Conservation (phyloP, 2,888 invertebrate genomes). For the Tholera decimalis region DNA sequence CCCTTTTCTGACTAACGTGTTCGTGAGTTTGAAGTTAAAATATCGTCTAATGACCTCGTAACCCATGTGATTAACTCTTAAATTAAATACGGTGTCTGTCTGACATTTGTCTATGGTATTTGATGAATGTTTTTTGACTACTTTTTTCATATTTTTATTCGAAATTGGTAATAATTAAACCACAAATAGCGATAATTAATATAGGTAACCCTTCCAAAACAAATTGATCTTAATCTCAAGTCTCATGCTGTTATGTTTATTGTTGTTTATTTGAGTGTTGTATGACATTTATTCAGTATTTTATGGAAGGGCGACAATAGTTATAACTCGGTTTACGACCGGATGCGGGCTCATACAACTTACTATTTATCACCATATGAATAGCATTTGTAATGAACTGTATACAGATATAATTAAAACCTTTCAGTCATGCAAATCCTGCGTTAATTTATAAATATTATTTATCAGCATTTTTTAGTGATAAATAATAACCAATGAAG, state of each 20-base stretch:
- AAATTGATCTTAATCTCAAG: conserved; percentile 39
- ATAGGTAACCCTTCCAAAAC: conserved; percentile 2
- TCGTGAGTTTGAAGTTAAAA: conserved; percentile 62
- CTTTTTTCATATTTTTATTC: not conserved
- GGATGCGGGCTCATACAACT: conserved; percentile 66
- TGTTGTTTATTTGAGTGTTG: conserved; percentile 45
- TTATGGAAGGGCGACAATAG: conserved; percentile 59
- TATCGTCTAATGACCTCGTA: conserved; percentile 64
- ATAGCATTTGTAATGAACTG: conserved; percentile 47
- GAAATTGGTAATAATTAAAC: not conserved
- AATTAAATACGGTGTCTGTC: conserved; percentile 54
- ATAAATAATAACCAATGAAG: conserved; percentile 2
- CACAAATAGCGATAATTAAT: conserved; percentile 1
- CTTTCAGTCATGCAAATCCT: conserved; percentile 43
- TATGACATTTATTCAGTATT: conserved; percentile 49
- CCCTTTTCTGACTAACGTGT: conserved; percentile 67
- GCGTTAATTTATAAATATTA: conserved; percentile 7
- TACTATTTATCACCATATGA: conserved; percentile 52
- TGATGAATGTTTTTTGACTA: not conserved
- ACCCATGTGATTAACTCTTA: conserved; percentile 56
- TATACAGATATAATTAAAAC: conserved; percentile 49
- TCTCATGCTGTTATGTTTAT: conserved; percentile 48
- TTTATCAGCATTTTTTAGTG: not conserved
- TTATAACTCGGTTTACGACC: conserved; percentile 56
- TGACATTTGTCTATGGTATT: conserved; percentile 48